Percentiles rank a stretch among this genome's conserved stretches.
phyloP scores from a whole-genome alignment of 2,113 vertebrate species.

The Sapajus apella region DNA sequence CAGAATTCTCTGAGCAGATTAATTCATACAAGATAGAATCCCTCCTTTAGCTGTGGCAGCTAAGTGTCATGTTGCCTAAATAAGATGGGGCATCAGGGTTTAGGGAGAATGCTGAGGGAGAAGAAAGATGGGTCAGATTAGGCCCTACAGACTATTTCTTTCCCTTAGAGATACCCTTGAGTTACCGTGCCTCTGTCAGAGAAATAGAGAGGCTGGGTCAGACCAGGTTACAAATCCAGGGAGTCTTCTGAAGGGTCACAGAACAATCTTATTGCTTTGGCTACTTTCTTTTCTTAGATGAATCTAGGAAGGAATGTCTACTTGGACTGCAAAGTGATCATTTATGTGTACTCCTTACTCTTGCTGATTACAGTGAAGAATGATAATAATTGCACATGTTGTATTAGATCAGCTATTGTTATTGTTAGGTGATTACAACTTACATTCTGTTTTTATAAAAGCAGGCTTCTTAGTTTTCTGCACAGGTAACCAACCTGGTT shows the following conservation, averaged over 20 bases:
- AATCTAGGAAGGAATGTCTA: neutral
- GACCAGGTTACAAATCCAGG: neutral
- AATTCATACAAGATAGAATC: neutral
- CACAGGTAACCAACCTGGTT: constrained; percentile 14
- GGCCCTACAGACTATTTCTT: neutral
- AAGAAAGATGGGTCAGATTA: neutral
- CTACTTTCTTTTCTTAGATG: constrained; percentile 26
- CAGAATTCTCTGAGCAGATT: neutral
- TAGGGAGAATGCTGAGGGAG: neutral
- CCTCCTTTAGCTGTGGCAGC: constrained; percentile 6
- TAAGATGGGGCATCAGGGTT: neutral
- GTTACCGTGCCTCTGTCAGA: neutral
- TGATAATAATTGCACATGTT: constrained; percentile 7
- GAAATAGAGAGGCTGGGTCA: neutral
- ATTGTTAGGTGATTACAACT: neutral
- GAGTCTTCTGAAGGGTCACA: neutral
- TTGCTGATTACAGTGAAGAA: neutral
- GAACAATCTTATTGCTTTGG: neutral
- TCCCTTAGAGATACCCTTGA: neutral
- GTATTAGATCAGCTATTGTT: neutral
- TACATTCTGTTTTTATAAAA: neutral
- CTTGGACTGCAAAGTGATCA: neutral
- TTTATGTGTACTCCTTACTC: neutral
- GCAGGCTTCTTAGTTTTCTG: constrained; percentile 42
- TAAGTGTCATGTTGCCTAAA: neutral